Evolutionary conservation across 2,797 vertebrate genomes (phyloP).

Genomic region (Acrossocheilus fasciatus): DNA sequence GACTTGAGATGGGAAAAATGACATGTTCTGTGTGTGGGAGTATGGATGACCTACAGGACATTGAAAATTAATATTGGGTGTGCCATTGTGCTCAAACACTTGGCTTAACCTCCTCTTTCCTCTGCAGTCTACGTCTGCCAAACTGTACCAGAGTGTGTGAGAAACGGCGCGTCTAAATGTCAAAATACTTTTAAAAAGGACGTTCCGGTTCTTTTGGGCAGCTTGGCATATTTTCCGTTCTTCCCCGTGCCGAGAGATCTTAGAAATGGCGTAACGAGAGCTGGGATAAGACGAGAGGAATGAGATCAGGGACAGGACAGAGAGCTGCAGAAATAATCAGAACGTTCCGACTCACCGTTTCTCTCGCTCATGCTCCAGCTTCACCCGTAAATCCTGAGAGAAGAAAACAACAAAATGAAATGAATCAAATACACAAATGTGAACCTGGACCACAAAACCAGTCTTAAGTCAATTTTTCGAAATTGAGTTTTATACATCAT

Average conservation of each 20-base stretch:
- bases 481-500: no score
- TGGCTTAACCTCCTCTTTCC: constrained; percentile 55
- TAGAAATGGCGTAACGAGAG: constrained; percentile 68
- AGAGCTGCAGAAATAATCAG: constrained; percentile 68
- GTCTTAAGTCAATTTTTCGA: no score
- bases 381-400: constrained; percentile 90
- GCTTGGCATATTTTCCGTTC: constrained; percentile 68
- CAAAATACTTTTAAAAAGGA: constrained; percentile 63
- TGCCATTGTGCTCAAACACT: constrained; percentile 67
- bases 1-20: constrained; percentile 47
- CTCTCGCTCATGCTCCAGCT: constrained; percentile 94
- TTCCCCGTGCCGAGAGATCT: constrained; percentile 64
- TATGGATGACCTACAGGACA: constrained; percentile 48
- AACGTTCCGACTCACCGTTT: constrained; percentile 85
- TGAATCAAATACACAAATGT: not conserved
- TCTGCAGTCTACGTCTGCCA: constrained; percentile 37
- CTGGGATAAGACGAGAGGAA: constrained; percentile 54
- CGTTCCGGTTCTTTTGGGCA: constrained; percentile 65
- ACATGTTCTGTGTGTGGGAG: constrained; percentile 53
- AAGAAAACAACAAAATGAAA: constrained; percentile 71
- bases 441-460: no score
- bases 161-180: constrained; percentile 70
- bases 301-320: constrained; percentile 62
- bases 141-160: constrained; percentile 39
- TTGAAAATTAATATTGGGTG: constrained; percentile 67